Conservation (phyloP, 2,113 vertebrate genomes). For the Nicator chloris region DNA sequence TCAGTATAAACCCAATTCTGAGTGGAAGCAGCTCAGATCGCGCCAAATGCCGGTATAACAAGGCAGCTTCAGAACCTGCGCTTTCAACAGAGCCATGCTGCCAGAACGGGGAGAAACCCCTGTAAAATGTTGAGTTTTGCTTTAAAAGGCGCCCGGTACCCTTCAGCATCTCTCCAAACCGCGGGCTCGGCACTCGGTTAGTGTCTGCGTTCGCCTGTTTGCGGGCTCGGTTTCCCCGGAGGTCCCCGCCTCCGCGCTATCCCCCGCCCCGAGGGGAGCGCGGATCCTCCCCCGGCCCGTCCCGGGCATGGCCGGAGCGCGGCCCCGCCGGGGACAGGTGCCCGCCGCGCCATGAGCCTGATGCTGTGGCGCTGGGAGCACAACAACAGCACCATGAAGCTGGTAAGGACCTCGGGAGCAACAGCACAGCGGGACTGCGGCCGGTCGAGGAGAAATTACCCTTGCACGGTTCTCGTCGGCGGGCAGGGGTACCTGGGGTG, state of each 20-base stretch:
- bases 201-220: rapidly evolving
- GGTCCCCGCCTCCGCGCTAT: not conserved
- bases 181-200: rapidly evolving
- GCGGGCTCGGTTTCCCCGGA: not conserved
- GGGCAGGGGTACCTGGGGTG: not conserved
- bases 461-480: rapidly evolving
- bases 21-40: not conserved
- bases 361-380: slow-evolving; percentile 91
- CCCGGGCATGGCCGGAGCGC: not conserved
- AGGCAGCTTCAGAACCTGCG: not conserved
- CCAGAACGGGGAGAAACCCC: rapidly evolving
- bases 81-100: not conserved
- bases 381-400: slow-evolving; percentile 89
- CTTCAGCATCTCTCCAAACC: not conserved
- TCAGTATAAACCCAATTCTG: rapidly evolving
- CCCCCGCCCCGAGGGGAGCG: not conserved
- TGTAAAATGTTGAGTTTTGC: too few relatives aligned
- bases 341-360: slow-evolving; percentile 79
- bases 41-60: not conserved
- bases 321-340: slow-evolving; percentile 71
- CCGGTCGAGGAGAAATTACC: rapidly evolving
- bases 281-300: not conserved
- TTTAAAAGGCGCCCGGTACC: rapidly evolving
- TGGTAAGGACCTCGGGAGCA: slow-evolving; percentile 75
- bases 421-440: not conserved